Conservation (phyloP, 2,113 vertebrate genomes). For the Mesitornis unicolor region DNA sequence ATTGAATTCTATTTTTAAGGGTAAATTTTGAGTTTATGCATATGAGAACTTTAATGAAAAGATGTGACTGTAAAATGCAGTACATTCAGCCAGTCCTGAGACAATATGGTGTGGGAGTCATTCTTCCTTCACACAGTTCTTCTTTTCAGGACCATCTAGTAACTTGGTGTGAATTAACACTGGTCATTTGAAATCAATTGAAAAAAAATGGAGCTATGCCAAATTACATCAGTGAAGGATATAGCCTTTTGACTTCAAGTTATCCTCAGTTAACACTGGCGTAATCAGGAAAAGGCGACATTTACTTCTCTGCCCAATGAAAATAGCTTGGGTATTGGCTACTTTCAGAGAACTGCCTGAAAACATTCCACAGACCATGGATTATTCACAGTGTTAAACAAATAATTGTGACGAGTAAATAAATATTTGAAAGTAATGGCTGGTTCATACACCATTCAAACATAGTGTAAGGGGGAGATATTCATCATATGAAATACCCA, state of each 20-base stretch:
- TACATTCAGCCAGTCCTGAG: background rate
- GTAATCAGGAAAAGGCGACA: slow-evolving; percentile 57
- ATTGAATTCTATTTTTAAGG: background rate
- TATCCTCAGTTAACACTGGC: slow-evolving; percentile 62
- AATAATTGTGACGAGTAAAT: slow-evolving; percentile 69
- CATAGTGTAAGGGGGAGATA: slow-evolving; percentile 41
- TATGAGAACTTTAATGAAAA: background rate
- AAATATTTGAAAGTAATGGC: slow-evolving; percentile 65
- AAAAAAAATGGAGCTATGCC: slow-evolving; percentile 25
- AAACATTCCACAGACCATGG: slow-evolving; percentile 59
- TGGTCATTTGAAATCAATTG: slow-evolving; percentile 39
- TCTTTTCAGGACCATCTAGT: slow-evolving; percentile 43
- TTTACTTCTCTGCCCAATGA: slow-evolving; percentile 50
- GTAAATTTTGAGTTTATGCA: background rate
- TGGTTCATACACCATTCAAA: slow-evolving; percentile 48
- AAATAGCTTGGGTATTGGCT: slow-evolving; percentile 56
- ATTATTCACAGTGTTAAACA: slow-evolving; percentile 65
- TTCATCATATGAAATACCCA: slow-evolving; percentile 66
- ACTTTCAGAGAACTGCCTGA: slow-evolving; percentile 50
- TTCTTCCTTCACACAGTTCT: background rate
- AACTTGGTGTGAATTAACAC: slow-evolving; percentile 52
- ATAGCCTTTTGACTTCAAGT: slow-evolving; percentile 59
- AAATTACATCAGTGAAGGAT: slow-evolving; percentile 52
- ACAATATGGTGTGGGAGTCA: slow-evolving; percentile 33
- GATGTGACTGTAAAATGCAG: background rate